Percentiles rank a stretch among this genome's conserved stretches.
These are phyloP conservation scores for Neocrepidodera transversa DNA, from an alignment of 2,888 invertebrate species.

Conservation along the genomic window DNA sequence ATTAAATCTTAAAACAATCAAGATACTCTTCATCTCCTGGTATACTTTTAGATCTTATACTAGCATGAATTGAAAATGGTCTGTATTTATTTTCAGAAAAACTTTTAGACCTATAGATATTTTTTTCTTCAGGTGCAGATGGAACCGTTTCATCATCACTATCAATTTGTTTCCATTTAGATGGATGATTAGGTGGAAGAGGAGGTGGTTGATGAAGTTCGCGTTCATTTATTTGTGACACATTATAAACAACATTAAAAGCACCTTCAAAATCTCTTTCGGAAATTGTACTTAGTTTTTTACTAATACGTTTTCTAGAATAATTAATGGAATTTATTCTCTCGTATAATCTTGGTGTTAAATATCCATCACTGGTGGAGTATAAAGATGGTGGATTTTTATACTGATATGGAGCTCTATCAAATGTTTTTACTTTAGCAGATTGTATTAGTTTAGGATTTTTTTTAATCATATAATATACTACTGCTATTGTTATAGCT, in stretches of 20 bases:
- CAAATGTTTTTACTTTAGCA: slow-evolving; percentile 26
- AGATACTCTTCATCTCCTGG: neutral
- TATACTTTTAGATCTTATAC: slow-evolving; percentile 6
- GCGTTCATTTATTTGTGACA: neutral
- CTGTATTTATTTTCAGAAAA: neutral
- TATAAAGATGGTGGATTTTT: slow-evolving; percentile 23
- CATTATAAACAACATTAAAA: slow-evolving; percentile 7
- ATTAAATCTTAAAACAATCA: neutral
- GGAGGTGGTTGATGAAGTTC: slow-evolving; percentile 27
- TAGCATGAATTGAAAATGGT: neutral
- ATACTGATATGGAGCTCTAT: slow-evolving; percentile 9
- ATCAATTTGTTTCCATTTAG: slow-evolving; percentile 9
- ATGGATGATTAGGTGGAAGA: slow-evolving; percentile 29
- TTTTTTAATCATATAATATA: slow-evolving; percentile 21
- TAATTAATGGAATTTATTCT: slow-evolving; percentile 4
- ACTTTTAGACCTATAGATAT: neutral
- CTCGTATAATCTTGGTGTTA: slow-evolving; percentile 26
- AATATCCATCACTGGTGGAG: slow-evolving; percentile 32
- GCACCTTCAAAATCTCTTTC: slow-evolving; percentile 26
- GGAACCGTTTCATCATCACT: neutral
- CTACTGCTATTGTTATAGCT: slow-evolving; percentile 5
- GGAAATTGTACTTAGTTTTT: slow-evolving; percentile 27
- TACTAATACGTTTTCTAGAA: slow-evolving; percentile 11
- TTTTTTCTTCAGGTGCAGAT: neutral
- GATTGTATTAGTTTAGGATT: slow-evolving; percentile 31